Evolutionary conservation across 1,140 invertebrate species (phyloP), one percentile per base, ranked within the genome.

Genomic region (Apolygus lucorum): DNA sequence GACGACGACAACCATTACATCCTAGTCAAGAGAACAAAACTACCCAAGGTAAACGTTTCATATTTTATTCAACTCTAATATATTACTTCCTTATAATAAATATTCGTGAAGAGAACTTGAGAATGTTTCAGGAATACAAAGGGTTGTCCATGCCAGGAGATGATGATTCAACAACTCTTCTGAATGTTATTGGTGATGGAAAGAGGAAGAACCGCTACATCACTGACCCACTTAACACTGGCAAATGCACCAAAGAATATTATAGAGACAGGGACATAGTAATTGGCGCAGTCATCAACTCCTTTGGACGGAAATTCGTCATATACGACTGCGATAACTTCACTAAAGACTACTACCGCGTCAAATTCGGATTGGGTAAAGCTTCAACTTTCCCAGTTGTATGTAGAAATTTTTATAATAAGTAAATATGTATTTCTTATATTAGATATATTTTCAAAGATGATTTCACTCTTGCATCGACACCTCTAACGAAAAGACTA

Each of bases 11-110:
- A 71, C 17, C 34, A 28, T 11, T 72, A 29, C 49, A 54, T 89
- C 68, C 81, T 83, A 1, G 77, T 83, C 0, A 90, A 91, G 22
- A 87, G 83, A 89, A 68, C 85, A 84, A 90, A 89, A 78, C 78
- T 96, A 27, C 91, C 92, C 0, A 92, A 92, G 77, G 86, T 90
- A 79, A n/a, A n/a, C n/a, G n/a, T n/a, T n/a, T n/a, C n/a, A n/a
- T n/a, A n/a, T n/a, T n/a, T 77, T 27, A n/a, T 14, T 28, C 69
- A 29, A n/a, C n/a, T n/a, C n/a, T n/a, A n/a, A n/a, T n/a, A n/a
- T n/a, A n/a, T n/a, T n/a, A n/a, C n/a, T n/a, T n/a, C n/a, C n/a
- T n/a, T n/a, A n/a, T n/a, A n/a, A n/a, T n/a, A 49, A 49, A 49
- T 49, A 49, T 17, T 49, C 34, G 17, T 49, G 8, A 11, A 11